Base-by-base conservation (phyloP, 2,888 invertebrate species). In the Philhelius pedissequus region DNA sequence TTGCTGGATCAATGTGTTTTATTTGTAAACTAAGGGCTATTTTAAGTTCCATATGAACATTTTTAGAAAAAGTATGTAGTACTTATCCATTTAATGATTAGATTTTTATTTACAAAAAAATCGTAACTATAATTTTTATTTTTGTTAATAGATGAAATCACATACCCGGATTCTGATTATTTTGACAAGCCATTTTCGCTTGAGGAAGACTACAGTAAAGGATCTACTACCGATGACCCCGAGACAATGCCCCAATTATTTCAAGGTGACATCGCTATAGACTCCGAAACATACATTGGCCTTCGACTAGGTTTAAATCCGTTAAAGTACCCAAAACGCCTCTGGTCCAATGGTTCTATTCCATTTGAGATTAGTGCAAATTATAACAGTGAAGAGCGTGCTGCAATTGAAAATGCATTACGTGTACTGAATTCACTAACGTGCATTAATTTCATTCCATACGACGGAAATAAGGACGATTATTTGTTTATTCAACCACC, bases 181-280 rank as follows among this genome's bases (percentile, higher is more conserved):
- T n/a, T 6, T 6, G 60, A 48, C 18, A 60, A 68, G 15, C 15
- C 54, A 13, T 13, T 6, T 8, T 18, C 54, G 11, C 73, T 86
- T 25, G 88, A 87, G 0, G 87, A 89, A n/a, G n/a, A n/a, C n/a
- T n/a, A n/a, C 30, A 86, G 87, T 22, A 87, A 87, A 25, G 87
- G 86, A 22, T 86, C 88, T 22, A 79, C 64, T 25, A 86, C 87
- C 8, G 92, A 93, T 87, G 94, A 95, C 90, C 94, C 95, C 0
- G 95, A 95, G 91, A 93, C 94, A 0, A 92, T 92, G 81, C 94
- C 95, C 0, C 94, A 94, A 15, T 90, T 95, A 32, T 94, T 93
- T 88, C 94, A 95, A 90, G 95, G 95, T 3, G 95, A 95, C 86
- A 95, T 95, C 92, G 95, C 95, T 1, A 92, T 94, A 86, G 93